Base-by-base conservation (phyloP, 1,140 invertebrate species). In the Tetraneura akinire region DNA sequence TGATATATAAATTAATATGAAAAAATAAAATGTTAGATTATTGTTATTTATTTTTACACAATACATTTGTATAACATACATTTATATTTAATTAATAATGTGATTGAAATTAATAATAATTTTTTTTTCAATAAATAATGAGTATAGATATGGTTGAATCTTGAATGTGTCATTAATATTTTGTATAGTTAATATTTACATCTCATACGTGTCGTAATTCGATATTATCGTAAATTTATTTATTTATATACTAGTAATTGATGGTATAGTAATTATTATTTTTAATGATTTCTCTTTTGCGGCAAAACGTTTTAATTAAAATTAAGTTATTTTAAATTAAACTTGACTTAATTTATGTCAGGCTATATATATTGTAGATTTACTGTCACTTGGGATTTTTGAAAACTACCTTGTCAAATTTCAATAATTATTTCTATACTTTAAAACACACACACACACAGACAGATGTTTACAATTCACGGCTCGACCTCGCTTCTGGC, bases 281-380 rank as follows among this genome's bases (percentile, higher is more conserved):
- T 62, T 45, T 45, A 23, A 45, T 37, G 64, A 26, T 8, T 68
- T 57, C 21, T 23, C n/a, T 68, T 47, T 68, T 26, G 66, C 23
- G 21, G 14, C 23, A 6, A 68, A 68, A 47, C 16, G 42, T 45
- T 68, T 68, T 68, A 68, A 68, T 68, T 68, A 68, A 68, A 68
- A 68, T 47, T 55, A 76, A 76, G 53, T 76, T 57, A 23, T 76
- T 76, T 55, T 76, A 26, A 76, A 76, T 57, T 57, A 57, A 57
- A 76, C 42, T 13, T 14, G 29, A 76, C 18, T 76, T 57, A 57
- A 76, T 76, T 76, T 76, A 76, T 57, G 73, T 23, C 42, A 21
- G 21, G 29, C 53, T 23, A 13, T 55, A 29, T 23, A 13, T 55
- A 29, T n/a, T 37, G 47, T 73, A 73, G 26, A 29, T 53, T 57